Evolutionary conservation across 2,797 vertebrate genomes (phyloP).

Genomic region (Artibeus jamaicensis): DNA sequence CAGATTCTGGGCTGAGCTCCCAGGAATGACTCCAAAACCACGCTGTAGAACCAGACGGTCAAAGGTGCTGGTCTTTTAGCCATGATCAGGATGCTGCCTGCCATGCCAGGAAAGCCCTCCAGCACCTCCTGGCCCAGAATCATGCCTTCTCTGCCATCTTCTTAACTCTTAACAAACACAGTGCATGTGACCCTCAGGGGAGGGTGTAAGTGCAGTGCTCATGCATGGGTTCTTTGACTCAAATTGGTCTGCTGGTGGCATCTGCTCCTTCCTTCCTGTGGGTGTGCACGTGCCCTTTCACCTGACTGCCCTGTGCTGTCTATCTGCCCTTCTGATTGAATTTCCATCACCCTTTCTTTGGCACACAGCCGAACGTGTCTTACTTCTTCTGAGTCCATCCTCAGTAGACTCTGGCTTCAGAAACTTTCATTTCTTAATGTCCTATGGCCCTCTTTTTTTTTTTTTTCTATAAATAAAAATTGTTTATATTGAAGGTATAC

Average conservation of each 20-base stretch:
- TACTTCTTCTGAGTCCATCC: background rate
- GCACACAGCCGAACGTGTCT: background rate
- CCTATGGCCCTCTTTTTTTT: background rate
- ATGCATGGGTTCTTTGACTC: background rate
- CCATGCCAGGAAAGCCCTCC: background rate
- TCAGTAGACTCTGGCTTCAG: background rate
- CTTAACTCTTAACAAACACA: background rate
- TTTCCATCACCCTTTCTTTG: background rate
- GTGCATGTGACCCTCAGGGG: rapidly evolving
- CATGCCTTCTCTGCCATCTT: background rate
- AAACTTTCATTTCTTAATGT: background rate
- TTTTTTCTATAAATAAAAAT: background rate
- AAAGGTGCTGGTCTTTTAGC: background rate
- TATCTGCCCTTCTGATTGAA: background rate
- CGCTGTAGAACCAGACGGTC: background rate
- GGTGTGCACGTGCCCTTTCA: background rate
- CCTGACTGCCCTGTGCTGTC: background rate
- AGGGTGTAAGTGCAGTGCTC: too few relatives aligned
- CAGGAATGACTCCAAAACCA: background rate
- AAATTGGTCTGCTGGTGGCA: background rate
- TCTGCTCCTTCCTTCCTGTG: background rate
- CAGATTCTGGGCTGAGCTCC: background rate
- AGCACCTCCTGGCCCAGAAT: background rate
- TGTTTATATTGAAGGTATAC: background rate
- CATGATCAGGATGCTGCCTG: background rate